Evolutionary conservation across 2,888 invertebrate genomes (phyloP).

Genomic region (Agonopterix heracliana): DNA sequence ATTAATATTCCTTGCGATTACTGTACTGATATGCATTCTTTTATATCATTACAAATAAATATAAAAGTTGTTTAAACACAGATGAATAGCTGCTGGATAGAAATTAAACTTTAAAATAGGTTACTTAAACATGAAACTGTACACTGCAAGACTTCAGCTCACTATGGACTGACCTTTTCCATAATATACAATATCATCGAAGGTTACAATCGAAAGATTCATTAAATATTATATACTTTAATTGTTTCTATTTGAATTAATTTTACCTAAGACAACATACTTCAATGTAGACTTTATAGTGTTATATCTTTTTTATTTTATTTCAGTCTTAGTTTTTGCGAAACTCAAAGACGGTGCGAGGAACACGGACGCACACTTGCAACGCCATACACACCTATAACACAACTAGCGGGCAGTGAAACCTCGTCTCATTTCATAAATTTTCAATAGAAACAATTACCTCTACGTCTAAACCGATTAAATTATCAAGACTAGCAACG

Average conservation of each 20-base stretch:
- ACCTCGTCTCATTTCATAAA: constrained; percentile 38
- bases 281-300: constrained; percentile 69
- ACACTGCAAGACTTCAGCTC: constrained; percentile 64
- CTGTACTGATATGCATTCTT: constrained; percentile 71
- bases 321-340: constrained; percentile 75
- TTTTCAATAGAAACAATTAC: constrained; percentile 49
- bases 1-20: constrained; percentile 65
- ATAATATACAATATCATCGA: constrained; percentile 58
- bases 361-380: constrained; percentile 48
- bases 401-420: constrained; percentile 42
- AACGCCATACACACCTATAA: constrained; percentile 36
- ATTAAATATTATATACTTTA: constrained; percentile 70
- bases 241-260: constrained; percentile 72
- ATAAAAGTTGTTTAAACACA: constrained; percentile 77
- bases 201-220: constrained; percentile 63
- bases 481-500: constrained; percentile 46
- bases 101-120: constrained; percentile 63
- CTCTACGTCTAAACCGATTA: constrained; percentile 46
- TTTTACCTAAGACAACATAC: constrained; percentile 73
- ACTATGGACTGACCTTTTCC: constrained; percentile 53
- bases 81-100: constrained; percentile 66
- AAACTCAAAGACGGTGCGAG: constrained; percentile 66
- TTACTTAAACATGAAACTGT: constrained; percentile 65
- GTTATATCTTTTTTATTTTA: constrained; percentile 69
- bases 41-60: constrained; percentile 61